Evolutionary conservation across 2,113 vertebrate genomes (phyloP), one percentile per base, ranked within the genome.

Genomic region (Cnemophilus loriae): DNA sequence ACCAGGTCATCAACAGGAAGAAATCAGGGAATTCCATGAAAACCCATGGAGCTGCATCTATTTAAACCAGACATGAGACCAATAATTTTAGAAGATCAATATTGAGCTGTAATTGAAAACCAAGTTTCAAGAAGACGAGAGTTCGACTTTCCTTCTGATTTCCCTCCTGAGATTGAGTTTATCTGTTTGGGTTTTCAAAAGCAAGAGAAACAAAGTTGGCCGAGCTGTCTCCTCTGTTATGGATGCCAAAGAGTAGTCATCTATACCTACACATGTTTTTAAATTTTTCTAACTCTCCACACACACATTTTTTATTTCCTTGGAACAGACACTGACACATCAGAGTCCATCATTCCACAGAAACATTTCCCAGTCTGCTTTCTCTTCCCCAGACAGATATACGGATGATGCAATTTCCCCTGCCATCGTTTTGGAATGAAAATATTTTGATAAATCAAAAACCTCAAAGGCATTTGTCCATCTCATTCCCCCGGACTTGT

Each of bases 371-470:
- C 87, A 83, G 78, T 49, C 74, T 93, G 55, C 39, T 93, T 82
- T 75, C 65, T 92, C 90, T 81, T 95, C 77, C 94, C 89, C 47
- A 96, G 81, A 95, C 83, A 96, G 79, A 94, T 61, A 90, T 11
- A 91, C 0, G 0, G 44, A 94, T 96, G 84, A 96, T 93, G 69
- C 49, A 93, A 87, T 89, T 96, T 96, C 95, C 94, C 89, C 76
- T 37, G 79, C 39, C 68, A 75, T 93, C 59, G 18, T 70, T 96
- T 90, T 95, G 56, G 78, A 96, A 59, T 87, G 73, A 95, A 96
- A 90, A 88, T 30, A 76, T 96, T 95, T 96, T 86, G 91, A 96
- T 96, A 94, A 94, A 96, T 95, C 85, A 95, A 89, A 92, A 39
- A 81, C 64, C 93, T 77, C 53, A 64, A 82, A 78, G 47, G 33